These are phyloP conservation scores for Eurypyga helias DNA, from an alignment of 2,113 vertebrate species.

Conservation along the genomic window DNA sequence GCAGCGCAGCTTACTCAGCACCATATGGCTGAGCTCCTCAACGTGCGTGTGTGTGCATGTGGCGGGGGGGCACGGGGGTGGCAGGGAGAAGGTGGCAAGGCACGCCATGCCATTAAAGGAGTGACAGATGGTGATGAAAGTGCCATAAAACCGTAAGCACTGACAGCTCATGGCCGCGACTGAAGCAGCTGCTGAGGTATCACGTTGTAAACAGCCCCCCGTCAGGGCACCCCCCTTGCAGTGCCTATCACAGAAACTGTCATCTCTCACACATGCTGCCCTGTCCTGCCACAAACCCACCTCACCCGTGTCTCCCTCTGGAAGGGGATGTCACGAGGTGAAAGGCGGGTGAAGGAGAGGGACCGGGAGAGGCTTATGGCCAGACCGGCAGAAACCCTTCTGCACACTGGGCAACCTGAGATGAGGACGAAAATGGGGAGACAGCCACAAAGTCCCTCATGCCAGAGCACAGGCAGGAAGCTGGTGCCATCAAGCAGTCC, in stretches of 20 bases:
- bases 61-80: not conserved
- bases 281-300: not conserved
- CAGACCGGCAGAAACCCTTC: not conserved
- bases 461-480: not conserved
- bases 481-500: not conserved
- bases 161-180: not conserved
- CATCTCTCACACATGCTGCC: not conserved
- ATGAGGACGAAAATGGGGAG: not conserved
- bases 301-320: rapidly evolving
- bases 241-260: not conserved
- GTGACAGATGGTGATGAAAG: conserved; percentile 68
- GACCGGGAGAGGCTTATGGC: rapidly evolving
- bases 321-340: rapidly evolving
- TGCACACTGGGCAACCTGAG: not conserved
- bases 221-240: not conserved
- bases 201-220: not conserved
- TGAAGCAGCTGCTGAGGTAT: conserved; percentile 57
- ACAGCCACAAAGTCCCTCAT: rapidly evolving
- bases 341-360: not conserved
- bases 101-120: not conserved
- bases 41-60: not conserved
- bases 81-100: conserved; percentile 24
- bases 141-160: conserved; percentile 37
- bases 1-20: rapidly evolving
- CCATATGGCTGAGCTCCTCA: conserved; percentile 19